Evolutionary conservation across 2,888 invertebrate species (phyloP).

Genomic region (Perdita meconis): DNA sequence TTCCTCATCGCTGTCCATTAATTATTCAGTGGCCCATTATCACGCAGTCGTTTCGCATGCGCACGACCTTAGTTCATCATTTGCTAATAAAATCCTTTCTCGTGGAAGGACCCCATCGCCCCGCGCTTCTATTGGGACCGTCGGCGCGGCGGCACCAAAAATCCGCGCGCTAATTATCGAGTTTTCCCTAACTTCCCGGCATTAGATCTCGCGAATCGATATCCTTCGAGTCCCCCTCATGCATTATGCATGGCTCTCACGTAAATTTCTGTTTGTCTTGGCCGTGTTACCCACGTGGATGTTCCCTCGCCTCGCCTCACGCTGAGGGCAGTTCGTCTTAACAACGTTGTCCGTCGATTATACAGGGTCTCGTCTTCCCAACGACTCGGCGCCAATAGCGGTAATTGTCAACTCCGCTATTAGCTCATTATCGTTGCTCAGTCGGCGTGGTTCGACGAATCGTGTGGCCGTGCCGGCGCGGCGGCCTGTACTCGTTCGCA

Average conservation of each 20-base stretch:
- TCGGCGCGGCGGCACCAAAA: no score
- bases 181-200: constrained; percentile 13
- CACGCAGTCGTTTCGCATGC: neutral
- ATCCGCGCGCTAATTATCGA: constrained; percentile 26
- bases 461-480: constrained; percentile 8
- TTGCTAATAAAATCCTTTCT: neutral
- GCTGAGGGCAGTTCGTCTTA: constrained; percentile 27
- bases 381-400: constrained; percentile 69
- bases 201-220: constrained; percentile 41
- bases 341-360: constrained; percentile 65
- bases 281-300: constrained; percentile 41
- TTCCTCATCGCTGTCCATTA: constrained; percentile 20
- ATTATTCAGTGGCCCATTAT: constrained; percentile 35
- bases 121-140: neutral
- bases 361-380: constrained; percentile 55
- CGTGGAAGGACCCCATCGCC: neutral
- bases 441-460: constrained; percentile 2
- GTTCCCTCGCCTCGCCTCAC: constrained; percentile 12
- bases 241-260: constrained; percentile 46
- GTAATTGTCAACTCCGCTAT: constrained; percentile 72
- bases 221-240: constrained; percentile 22
- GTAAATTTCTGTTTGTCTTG: constrained; percentile 54
- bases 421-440: constrained; percentile 65
- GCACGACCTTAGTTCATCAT: neutral
- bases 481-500: constrained; percentile 53